These are phyloP conservation scores for Erethizon dorsatum DNA, from an alignment of 2,797 vertebrate genomes.

Conservation along the genomic window DNA sequence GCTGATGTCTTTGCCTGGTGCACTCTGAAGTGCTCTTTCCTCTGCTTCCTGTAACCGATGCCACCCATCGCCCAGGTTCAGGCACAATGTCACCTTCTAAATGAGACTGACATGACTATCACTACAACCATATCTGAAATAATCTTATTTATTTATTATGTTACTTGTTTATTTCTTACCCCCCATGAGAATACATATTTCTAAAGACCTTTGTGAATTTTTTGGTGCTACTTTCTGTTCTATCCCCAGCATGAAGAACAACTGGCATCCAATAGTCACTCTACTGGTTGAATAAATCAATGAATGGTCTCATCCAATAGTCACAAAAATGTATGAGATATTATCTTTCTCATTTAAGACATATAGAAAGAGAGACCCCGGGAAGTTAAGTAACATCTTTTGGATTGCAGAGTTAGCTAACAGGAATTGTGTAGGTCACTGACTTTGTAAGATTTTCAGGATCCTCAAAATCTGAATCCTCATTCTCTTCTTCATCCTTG, in stretches of 20 bases:
- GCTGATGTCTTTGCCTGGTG: not conserved
- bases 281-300: not conserved
- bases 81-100: not conserved
- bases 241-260: not conserved
- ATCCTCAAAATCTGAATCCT: not conserved
- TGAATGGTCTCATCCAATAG: not conserved
- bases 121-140: not conserved
- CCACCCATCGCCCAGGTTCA: not conserved
- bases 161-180: not conserved
- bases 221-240: not conserved
- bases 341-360: not conserved
- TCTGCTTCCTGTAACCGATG: not conserved
- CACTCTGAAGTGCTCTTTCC: not conserved
- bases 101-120: not conserved
- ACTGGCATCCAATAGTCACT: not conserved
- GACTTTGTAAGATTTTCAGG: slow-evolving; percentile 9
- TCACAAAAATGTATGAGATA: not conserved
- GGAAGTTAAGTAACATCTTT: not conserved
- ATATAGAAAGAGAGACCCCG: not conserved
- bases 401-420: not conserved
- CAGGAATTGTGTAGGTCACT: not conserved
- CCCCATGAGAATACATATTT: not conserved
- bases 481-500: not conserved
- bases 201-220: not conserved
- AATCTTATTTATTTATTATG: not conserved